Percentiles rank a stretch among this genome's conserved stretches.
phyloP scores from a whole-genome alignment of 2,888 invertebrate genomes.

The Trilocha varians region DNA sequence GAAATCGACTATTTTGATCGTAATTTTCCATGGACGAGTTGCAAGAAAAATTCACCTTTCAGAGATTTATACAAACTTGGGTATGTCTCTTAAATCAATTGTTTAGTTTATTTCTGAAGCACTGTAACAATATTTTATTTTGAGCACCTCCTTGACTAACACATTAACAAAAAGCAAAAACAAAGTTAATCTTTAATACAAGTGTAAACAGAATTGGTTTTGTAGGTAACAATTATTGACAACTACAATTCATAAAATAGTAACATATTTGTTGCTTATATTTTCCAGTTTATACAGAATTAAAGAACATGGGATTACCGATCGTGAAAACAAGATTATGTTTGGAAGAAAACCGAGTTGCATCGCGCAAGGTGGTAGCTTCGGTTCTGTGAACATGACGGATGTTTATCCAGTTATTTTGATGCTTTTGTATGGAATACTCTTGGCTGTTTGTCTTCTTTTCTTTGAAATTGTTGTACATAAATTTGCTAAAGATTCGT shows the following conservation, averaged over 20 bases:
- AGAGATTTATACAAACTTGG: slow-evolving; percentile 74
- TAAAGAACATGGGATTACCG: slow-evolving; percentile 74
- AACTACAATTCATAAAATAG: too few species aligned
- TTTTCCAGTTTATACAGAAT: slow-evolving; percentile 69
- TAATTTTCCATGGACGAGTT: slow-evolving; percentile 66
- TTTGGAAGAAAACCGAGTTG: slow-evolving; percentile 76
- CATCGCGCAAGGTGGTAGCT: slow-evolving; percentile 62
- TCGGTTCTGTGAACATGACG: slow-evolving; percentile 75
- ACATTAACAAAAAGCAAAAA: too few species aligned
- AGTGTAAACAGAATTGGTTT: too few species aligned
- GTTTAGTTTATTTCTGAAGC: too few species aligned
- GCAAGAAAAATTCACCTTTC: slow-evolving; percentile 71
- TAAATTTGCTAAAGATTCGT: too few species aligned
- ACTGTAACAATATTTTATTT: too few species aligned
- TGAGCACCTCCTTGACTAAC: too few species aligned
- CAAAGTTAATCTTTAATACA: too few species aligned
- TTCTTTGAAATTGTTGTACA: slow-evolving; percentile 36
- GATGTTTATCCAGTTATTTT: slow-evolving; percentile 72
- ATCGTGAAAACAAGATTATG: slow-evolving; percentile 64
- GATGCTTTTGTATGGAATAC: slow-evolving; percentile 49
- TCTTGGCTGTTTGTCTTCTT: slow-evolving; percentile 35
- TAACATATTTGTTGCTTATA: too few species aligned
- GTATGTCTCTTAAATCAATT: slow-evolving; percentile 41
- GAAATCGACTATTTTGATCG: slow-evolving; percentile 73
- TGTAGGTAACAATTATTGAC: too few species aligned